A percentile compares a stretch with the other conserved stretches of the same genome.
phyloP scores from a whole-genome alignment of 2,888 invertebrate genomes.

The Pandemis corylana region DNA sequence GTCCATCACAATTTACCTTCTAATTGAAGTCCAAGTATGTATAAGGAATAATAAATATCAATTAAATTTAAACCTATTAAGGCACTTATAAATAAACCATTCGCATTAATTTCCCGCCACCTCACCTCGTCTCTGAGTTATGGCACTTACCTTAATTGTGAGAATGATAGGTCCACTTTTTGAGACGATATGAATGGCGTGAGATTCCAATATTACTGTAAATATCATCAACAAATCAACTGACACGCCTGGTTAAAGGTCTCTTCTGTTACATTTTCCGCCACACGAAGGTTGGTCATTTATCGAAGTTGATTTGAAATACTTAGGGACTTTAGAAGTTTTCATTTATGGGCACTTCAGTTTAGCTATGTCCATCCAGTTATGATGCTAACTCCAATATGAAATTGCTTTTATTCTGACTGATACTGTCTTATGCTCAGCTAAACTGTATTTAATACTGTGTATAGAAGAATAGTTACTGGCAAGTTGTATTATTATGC shows the following conservation, averaged over 20 bases:
- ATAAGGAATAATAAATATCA: slow-evolving; percentile 32
- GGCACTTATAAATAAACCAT: slow-evolving; percentile 28
- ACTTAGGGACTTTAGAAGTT: too few species aligned
- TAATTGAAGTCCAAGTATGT: background rate
- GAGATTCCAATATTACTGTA: slow-evolving; percentile 5
- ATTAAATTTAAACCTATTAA: slow-evolving; percentile 25
- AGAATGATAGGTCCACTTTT: slow-evolving; percentile 13
- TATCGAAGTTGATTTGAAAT: too few species aligned
- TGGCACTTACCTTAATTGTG: slow-evolving; percentile 1
- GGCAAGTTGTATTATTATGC: too few species aligned
- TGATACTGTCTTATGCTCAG: too few species aligned
- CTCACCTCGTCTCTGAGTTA: slow-evolving; percentile 20
- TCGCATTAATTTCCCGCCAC: slow-evolving; percentile 19
- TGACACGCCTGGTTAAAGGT: background rate
- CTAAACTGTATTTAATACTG: too few species aligned
- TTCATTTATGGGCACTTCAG: too few species aligned
- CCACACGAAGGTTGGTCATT: background rate
- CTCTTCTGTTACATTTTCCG: background rate
- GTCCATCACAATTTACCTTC: background rate
- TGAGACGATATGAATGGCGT: background rate
- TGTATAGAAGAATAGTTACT: too few species aligned
- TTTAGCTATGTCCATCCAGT: too few species aligned
- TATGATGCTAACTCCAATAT: too few species aligned
- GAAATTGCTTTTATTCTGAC: too few species aligned
- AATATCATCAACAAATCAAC: slow-evolving; percentile 6